These are phyloP conservation scores for Gnatocerus cornutus DNA, from an alignment of 2,888 invertebrate species.

Conservation along the genomic window DNA sequence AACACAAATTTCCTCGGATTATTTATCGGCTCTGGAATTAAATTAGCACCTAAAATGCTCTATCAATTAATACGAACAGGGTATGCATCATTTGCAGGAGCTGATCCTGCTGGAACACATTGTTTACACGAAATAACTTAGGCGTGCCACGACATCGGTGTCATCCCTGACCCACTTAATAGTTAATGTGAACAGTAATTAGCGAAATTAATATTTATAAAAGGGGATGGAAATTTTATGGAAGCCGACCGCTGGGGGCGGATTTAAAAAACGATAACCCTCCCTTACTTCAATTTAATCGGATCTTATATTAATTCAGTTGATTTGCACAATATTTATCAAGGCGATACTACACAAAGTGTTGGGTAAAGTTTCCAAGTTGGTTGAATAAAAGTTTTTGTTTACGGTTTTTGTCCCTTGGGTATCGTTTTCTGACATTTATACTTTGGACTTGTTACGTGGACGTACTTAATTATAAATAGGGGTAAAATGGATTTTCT, in stretches of 20 bases:
- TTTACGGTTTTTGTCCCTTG: background rate
- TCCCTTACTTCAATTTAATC: background rate
- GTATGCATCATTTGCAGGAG: conserved; percentile 47
- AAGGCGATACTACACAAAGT: background rate
- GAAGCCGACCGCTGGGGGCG: conserved; percentile 1
- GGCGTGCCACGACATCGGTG: conserved; percentile 25
- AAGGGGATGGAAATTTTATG: conserved; percentile 4
- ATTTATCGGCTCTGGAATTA: conserved; percentile 36
- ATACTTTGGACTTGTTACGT: background rate
- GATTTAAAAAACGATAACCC: conserved; percentile 14
- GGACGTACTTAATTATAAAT: conserved; percentile 6
- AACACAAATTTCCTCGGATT: conserved; percentile 13
- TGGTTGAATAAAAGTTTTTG: background rate
- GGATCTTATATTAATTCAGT: conserved; percentile 5
- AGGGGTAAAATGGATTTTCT: conserved; percentile 8
- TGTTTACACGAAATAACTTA: conserved; percentile 33
- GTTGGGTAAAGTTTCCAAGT: background rate
- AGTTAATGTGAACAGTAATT: conserved; percentile 44
- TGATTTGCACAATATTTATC: background rate
- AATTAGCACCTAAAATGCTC: conserved; percentile 47
- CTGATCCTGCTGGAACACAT: conserved; percentile 35
- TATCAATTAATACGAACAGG: conserved; percentile 43
- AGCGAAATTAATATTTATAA: conserved; percentile 41
- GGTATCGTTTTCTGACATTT: too few relatives aligned
- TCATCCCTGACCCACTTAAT: conserved; percentile 37